These are phyloP conservation scores for Myiozetetes cayanensis DNA, from an alignment of 2,113 vertebrate species.

Conservation along the genomic window DNA sequence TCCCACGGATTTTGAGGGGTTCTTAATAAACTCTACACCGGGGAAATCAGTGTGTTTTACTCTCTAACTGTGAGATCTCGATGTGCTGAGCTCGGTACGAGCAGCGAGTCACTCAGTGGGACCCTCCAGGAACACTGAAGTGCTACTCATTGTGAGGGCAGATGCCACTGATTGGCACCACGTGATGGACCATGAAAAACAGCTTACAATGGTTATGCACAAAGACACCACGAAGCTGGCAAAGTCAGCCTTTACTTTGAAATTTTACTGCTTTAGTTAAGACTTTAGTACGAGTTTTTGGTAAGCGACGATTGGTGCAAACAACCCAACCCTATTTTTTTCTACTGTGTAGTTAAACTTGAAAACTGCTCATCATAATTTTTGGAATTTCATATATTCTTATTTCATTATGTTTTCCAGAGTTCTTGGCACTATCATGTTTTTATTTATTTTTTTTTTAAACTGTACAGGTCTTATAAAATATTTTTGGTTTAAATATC, in stretches of 20 bases:
- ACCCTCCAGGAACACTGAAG: not conserved
- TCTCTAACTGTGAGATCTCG: not conserved
- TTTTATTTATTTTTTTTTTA: not conserved
- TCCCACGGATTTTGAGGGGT: not conserved
- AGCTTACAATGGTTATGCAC: not conserved
- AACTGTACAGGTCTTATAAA: not conserved
- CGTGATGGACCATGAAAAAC: not conserved
- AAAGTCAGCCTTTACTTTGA: not conserved
- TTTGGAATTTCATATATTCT: not conserved
- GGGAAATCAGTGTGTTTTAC: not conserved
- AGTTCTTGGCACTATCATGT: not conserved
- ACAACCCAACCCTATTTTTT: not conserved
- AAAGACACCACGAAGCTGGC: not conserved
- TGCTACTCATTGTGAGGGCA: not conserved
- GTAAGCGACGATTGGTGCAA: not conserved
- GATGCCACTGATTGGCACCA: not conserved
- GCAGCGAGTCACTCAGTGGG: not conserved
- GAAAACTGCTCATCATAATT: not conserved
- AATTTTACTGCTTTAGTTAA: not conserved
- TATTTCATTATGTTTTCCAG: not conserved
- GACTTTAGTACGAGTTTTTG: not conserved
- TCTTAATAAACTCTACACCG: not conserved
- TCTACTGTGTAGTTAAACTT: not conserved
- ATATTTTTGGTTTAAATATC: not conserved
- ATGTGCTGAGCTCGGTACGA: not conserved